Evolutionary conservation across 2,797 vertebrate genomes (phyloP).

Genomic region (Gymnodraco acuticeps): DNA sequence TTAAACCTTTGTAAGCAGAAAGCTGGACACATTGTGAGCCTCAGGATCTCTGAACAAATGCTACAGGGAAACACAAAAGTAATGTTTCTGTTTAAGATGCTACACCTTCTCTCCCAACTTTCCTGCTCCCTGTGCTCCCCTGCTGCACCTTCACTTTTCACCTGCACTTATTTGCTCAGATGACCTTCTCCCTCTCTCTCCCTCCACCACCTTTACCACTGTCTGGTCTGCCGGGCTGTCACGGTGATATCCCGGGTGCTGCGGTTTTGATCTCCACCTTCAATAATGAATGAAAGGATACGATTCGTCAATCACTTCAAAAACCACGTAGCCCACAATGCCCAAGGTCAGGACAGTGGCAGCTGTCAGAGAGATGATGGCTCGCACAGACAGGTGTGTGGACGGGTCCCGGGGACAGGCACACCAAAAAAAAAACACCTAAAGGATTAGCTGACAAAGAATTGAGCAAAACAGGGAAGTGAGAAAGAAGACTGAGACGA

Average conservation of each 20-base stretch:
- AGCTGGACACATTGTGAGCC: slow-evolving; percentile 5
- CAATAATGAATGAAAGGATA: slow-evolving; percentile 85
- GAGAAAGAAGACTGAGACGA: background rate
- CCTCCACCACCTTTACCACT: slow-evolving; percentile 38
- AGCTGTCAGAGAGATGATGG: slow-evolving; percentile 74
- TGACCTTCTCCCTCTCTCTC: slow-evolving; percentile 62
- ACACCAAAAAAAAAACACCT: slow-evolving; percentile 27
- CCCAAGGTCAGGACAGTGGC: slow-evolving; percentile 79
- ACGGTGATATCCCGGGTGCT: slow-evolving; percentile 61
- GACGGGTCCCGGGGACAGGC: slow-evolving; percentile 20
- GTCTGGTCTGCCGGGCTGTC: slow-evolving; percentile 65
- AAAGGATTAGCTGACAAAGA: slow-evolving; percentile 16
- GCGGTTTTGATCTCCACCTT: slow-evolving; percentile 75
- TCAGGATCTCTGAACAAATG: slow-evolving; percentile 5
- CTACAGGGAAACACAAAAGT: slow-evolving; percentile 7
- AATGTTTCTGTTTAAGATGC: slow-evolving; percentile 45
- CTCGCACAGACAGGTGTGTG: slow-evolving; percentile 53
- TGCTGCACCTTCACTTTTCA: slow-evolving; percentile 38
- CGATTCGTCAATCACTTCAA: slow-evolving; percentile 81
- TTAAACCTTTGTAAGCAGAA: slow-evolving; percentile 8
- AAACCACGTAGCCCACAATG: slow-evolving; percentile 61
- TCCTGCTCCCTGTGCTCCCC: slow-evolving; percentile 10
- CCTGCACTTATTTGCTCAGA: slow-evolving; percentile 47
- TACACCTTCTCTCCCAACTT: slow-evolving; percentile 11
- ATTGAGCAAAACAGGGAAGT: slow-evolving; percentile 14